Conservation (phyloP, 2,797 vertebrate species). For the Chlorospingus flavigularis region DNA sequence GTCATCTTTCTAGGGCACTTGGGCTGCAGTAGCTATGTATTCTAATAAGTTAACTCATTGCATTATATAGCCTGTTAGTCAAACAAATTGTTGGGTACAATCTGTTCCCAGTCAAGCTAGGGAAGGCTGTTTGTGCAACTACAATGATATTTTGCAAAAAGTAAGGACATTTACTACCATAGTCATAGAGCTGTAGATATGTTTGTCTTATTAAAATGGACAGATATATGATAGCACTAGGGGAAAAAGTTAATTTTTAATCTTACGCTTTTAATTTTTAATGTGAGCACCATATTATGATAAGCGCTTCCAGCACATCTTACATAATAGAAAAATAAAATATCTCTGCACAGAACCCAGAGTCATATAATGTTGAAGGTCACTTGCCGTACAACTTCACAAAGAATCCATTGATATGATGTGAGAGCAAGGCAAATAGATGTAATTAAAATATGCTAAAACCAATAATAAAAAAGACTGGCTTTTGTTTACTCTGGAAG, state of each 20-base stretch:
- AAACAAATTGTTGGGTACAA: neutral
- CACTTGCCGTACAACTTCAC: constrained; percentile 28
- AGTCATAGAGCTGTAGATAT: neutral
- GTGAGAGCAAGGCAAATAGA: neutral
- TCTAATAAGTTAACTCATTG: constrained; percentile 28
- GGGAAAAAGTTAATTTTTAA: constrained; percentile 21
- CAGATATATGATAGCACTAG: constrained; percentile 12
- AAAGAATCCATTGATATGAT: constrained; percentile 21
- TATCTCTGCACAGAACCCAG: neutral
- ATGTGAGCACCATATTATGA: neutral
- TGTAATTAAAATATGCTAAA: constrained; percentile 67
- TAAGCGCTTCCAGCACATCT: neutral
- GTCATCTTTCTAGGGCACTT: constrained; percentile 12
- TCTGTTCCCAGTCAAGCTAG: constrained; percentile 30
- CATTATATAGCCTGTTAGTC: constrained; percentile 27
- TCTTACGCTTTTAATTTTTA: constrained; percentile 50
- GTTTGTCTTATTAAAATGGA: constrained; percentile 49
- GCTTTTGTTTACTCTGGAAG: constrained; percentile 69
- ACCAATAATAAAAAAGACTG: constrained; percentile 22
- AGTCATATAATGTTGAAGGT: neutral
- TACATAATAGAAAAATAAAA: constrained; percentile 32
- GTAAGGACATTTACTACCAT: constrained; percentile 31
- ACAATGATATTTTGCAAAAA: constrained; percentile 35
- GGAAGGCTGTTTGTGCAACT: constrained; percentile 22
- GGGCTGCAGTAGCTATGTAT: neutral